Base-by-base conservation (phyloP, 2,888 invertebrate genomes). In the Torymus aiolomorphi region DNA sequence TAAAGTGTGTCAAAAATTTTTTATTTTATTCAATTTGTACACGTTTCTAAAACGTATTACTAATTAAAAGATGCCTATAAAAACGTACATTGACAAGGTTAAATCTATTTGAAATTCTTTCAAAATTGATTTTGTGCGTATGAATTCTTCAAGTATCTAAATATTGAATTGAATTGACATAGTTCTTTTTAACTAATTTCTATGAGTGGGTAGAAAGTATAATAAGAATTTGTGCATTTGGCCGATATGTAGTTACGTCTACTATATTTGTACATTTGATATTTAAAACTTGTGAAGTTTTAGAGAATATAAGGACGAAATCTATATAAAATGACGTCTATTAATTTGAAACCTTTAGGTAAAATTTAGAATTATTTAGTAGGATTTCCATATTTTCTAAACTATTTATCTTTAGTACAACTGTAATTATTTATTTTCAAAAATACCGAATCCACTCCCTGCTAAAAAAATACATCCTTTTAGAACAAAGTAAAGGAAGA, bases 401-500 rank as follows among this genome's bases (percentile, higher is more conserved):
- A 42, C 42, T 42, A 42, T 42, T 42, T 42, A 42, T 42, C 42
- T 8, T 42, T 42, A 42, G 5, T 42, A 42, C 42, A 42, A 42
- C 8, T 78, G 13, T 18, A 57, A 59, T 56, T 42, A 61, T 70
- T 56, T 12, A 31, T n/a, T 70, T 66, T 74, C 42, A 51, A 42
- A 42, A 42, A 31, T 16, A 63, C 62, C 67, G 31, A 69, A 70
- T 74, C 31, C 18, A 74, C 57, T 74, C 70, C 62, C 24, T 18
- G 13, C 54, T 31, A 76, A 66, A 71, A 8, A 76, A 76, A 61
- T 66, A 72, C 72, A 61, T 66, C 56, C 42, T 54, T 72, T 59
- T 3, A 56, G 59, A 80, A 69, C 13, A 14, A 57, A 78, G 76
- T 65, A 62, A 75, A 75, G 51, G 61, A 78, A 56, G 62, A 78